Conservation (phyloP, 2,113 vertebrate genomes). For the Phylloscopus trochiloides region DNA sequence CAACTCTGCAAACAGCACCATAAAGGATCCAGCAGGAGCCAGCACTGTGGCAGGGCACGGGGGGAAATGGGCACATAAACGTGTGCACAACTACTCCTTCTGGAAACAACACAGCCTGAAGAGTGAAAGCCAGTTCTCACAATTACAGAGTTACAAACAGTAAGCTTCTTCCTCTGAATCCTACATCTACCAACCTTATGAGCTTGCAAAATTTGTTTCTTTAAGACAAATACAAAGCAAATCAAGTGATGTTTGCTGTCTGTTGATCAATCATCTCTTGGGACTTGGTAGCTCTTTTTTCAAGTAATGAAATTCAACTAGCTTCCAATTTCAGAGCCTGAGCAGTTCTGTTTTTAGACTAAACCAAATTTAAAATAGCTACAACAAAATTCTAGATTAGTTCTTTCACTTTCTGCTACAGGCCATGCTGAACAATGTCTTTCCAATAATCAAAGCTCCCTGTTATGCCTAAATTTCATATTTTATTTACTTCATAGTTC, state of each 20-base stretch:
- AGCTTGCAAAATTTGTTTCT: not conserved
- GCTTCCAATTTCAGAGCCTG: not conserved
- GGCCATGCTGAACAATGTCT: not conserved
- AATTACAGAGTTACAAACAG: not conserved
- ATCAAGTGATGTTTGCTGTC: not conserved
- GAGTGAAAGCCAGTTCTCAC: not conserved
- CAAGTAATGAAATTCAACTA: not conserved
- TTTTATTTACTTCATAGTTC: not conserved
- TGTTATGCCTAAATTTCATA: not conserved
- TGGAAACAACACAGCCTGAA: not conserved
- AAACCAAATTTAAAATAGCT: not conserved
- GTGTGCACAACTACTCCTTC: fast-evolving
- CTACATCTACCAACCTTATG: not conserved
- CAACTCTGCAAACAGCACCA: not conserved
- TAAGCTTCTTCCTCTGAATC: not conserved
- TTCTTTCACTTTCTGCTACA: not conserved
- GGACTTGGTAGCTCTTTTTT: not conserved
- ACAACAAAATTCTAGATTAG: not conserved
- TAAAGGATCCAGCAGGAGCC: not conserved
- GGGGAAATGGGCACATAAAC: fast-evolving
- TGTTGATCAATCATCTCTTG: not conserved
- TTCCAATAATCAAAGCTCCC: not conserved
- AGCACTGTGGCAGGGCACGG: fast-evolving
- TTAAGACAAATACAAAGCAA: not conserved
- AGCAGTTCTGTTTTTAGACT: not conserved